A percentile compares a stretch with the other conserved stretches of the same genome.
Conservation (phyloP, 2,797 vertebrate genomes). For the Steatocranus sp. region DNA sequence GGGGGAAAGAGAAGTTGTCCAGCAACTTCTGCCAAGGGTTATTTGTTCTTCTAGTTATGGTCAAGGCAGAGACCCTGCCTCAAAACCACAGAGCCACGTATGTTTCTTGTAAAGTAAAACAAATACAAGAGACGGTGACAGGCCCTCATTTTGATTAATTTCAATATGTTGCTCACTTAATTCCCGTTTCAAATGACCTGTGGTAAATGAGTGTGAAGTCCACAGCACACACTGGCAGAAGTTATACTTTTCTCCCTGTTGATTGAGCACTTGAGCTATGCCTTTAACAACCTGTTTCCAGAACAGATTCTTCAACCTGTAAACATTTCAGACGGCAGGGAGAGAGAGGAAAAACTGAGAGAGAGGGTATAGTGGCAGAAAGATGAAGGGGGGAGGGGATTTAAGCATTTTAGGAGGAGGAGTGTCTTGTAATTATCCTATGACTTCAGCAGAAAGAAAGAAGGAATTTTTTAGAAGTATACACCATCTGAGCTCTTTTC, state of each 20-base stretch:
- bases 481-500: background rate
- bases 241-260: background rate
- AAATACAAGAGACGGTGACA: background rate
- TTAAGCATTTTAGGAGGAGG: slow-evolving; percentile 48
- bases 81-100: slow-evolving; percentile 5
- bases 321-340: slow-evolving; percentile 55
- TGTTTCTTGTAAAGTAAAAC: background rate
- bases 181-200: background rate
- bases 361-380: slow-evolving; percentile 12
- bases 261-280: slow-evolving; percentile 15
- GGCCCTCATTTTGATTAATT: slow-evolving; percentile 3
- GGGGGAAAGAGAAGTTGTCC: background rate
- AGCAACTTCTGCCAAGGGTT: background rate
- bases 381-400: slow-evolving; percentile 18
- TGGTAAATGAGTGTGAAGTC: background rate
- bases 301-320: slow-evolving; percentile 55
- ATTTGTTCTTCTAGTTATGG: slow-evolving; percentile 9
- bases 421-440: slow-evolving; percentile 50
- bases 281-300: slow-evolving; percentile 34
- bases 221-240: background rate
- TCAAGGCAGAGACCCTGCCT: background rate
- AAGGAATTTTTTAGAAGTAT: slow-evolving; percentile 3
- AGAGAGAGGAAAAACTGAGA: slow-evolving; percentile 1
- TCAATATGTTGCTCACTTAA: background rate
- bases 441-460: slow-evolving; percentile 49